phyloP scores from a whole-genome alignment of 2,797 vertebrate species.

The Eidolon dupreanum region DNA sequence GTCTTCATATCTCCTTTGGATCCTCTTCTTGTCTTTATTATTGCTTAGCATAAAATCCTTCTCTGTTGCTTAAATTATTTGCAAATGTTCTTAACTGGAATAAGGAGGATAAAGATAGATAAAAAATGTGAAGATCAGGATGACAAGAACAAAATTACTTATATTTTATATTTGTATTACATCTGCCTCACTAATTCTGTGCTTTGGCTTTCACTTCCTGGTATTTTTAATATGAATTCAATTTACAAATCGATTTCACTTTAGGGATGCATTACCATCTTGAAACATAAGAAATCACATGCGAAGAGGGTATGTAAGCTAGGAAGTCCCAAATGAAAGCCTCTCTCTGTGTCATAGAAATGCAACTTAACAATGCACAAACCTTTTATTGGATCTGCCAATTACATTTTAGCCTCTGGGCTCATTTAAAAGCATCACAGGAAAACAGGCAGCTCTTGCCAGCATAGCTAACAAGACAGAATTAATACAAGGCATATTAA shows the following conservation, averaged over 20 bases:
- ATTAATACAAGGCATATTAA: slow-evolving; percentile 40
- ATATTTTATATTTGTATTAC: slow-evolving; percentile 72
- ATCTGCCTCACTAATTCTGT: slow-evolving; percentile 66
- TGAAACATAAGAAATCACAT: slow-evolving; percentile 43
- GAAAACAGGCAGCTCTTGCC: slow-evolving; percentile 13
- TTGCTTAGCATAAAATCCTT: slow-evolving; percentile 63
- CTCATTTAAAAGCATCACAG: slow-evolving; percentile 45
- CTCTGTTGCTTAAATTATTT: slow-evolving; percentile 73
- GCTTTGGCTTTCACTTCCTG: slow-evolving; percentile 54
- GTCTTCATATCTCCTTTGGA: neutral
- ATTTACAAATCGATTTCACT: slow-evolving; percentile 57
- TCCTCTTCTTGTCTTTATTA: neutral
- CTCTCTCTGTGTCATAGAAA: neutral
- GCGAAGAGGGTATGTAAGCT: neutral
- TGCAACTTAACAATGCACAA: neutral
- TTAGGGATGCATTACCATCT: neutral
- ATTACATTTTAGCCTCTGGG: slow-evolving; percentile 30
- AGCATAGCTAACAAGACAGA: slow-evolving; percentile 5
- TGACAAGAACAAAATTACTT: slow-evolving; percentile 73
- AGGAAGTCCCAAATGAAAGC: slow-evolving; percentile 22
- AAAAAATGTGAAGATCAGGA: slow-evolving; percentile 66
- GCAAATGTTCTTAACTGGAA: slow-evolving; percentile 76
- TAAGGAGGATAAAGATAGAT: slow-evolving; percentile 69
- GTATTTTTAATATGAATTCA: slow-evolving; percentile 64
- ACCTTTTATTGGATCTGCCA: neutral